These are phyloP conservation scores for Erannis defoliaria DNA, from an alignment of 2,888 invertebrate species.

Conservation along the genomic window DNA sequence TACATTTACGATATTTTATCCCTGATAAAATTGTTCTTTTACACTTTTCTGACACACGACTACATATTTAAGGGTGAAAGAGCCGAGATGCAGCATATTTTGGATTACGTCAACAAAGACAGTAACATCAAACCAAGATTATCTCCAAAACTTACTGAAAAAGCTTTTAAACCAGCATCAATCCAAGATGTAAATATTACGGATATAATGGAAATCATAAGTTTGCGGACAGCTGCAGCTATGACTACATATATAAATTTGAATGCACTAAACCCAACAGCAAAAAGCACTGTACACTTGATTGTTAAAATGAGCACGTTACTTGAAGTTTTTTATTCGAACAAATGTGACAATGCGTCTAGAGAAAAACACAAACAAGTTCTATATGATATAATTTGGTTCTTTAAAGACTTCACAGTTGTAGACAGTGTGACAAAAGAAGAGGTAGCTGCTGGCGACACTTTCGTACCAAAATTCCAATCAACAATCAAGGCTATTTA, in stretches of 20 bases:
- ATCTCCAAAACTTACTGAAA: conserved; percentile 32
- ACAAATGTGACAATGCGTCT: conserved; percentile 10
- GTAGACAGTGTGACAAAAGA: neutral
- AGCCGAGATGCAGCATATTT: conserved; percentile 24
- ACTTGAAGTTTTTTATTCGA: conserved; percentile 23
- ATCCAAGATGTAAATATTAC: conserved; percentile 23
- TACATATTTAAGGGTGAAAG: conserved; percentile 7
- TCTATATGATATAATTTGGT: conserved; percentile 14
- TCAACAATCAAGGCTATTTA: conserved; percentile 21
- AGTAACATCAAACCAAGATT: conserved; percentile 21
- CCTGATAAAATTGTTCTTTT: conserved; percentile 30
- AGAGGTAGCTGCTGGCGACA: neutral
- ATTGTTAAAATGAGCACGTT: conserved; percentile 33
- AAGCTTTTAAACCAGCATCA: conserved; percentile 23
- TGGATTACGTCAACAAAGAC: conserved; percentile 27
- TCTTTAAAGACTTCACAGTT: conserved; percentile 22
- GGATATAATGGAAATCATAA: conserved; percentile 33
- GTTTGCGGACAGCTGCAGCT: conserved; percentile 36
- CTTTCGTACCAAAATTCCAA: conserved; percentile 20
- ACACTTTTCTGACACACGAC: conserved; percentile 30
- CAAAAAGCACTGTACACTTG: conserved; percentile 23
- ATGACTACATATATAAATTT: conserved; percentile 35
- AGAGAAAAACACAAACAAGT: conserved; percentile 3
- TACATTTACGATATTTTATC: conserved; percentile 29
- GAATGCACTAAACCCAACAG: conserved; percentile 18